Percentiles rank a stretch among this genome's conserved stretches.
Evolutionary conservation across 2,888 invertebrate species (phyloP).

Genomic region (Lithophane leautieri): DNA sequence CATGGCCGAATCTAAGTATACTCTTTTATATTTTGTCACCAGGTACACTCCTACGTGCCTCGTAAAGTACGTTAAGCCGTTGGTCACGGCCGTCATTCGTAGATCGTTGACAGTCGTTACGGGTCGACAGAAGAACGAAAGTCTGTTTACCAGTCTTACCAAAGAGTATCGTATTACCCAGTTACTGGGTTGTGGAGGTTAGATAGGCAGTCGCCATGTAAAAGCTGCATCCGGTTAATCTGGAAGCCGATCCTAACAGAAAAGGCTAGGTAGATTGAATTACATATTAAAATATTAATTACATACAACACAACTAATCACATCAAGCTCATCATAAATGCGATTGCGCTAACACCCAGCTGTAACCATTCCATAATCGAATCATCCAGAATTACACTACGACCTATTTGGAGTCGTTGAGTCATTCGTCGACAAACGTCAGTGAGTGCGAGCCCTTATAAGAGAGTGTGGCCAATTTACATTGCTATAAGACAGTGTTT

Average conservation of each 20-base stretch:
- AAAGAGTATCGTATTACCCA: too few species aligned
- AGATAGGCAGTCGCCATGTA: too few species aligned
- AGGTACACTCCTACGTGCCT: background rate
- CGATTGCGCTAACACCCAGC: conserved; percentile 5
- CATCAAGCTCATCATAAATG: background rate
- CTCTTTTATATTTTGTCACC: background rate
- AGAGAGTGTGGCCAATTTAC: conserved; percentile 30
- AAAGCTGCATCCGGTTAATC: too few species aligned
- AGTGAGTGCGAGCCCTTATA: conserved; percentile 36
- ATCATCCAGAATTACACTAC: conserved; percentile 29
- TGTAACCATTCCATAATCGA: conserved; percentile 23
- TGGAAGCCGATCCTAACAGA: too few species aligned
- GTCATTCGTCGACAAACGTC: conserved; percentile 29
- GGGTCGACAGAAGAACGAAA: too few species aligned
- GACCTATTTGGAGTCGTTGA: conserved; percentile 33
- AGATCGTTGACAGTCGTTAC: too few species aligned
- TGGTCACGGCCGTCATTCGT: too few species aligned
- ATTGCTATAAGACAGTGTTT: conserved; percentile 40
- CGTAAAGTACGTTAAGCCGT: too few species aligned
- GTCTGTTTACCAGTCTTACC: too few species aligned
- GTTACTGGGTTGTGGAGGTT: too few species aligned
- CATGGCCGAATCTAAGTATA: background rate
- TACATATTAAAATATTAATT: conserved; percentile 1
- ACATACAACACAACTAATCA: background rate
- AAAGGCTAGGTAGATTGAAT: too few species aligned